Evolutionary conservation across 2,113 vertebrate genomes (phyloP), one percentile per base, ranked within the genome.

Genomic region (Mola mola): DNA sequence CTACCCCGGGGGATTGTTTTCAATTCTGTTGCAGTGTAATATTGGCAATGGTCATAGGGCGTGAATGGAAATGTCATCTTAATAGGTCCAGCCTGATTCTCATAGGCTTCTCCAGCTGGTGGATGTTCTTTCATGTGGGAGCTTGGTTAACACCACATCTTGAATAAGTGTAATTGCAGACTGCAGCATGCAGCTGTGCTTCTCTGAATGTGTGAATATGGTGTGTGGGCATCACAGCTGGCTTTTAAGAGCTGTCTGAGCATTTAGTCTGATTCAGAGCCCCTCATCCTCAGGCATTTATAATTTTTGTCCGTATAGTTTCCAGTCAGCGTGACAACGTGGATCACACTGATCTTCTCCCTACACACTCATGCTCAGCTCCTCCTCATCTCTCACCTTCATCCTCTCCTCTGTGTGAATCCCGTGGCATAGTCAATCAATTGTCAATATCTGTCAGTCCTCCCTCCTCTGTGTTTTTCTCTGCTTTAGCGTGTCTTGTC

Each of bases 181-280:
- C 36, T 66, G 36, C 3, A 20, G 15, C 4, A 19, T 3, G 63
- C 34, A 36, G 15, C 42, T 69, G 53, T 19, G 24, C 58, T 50
- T 52, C 61, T 60, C 51, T 37, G 28, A 40, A 22, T 61, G 67
- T 74, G 34, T 36, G 48, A 75, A 40, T n/a, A 5, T 44, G 21
- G 20, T 55, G 31, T 44, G 71, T 81, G 60, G 47, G 66, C 41
- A 53, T 72, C 66, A 51, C 75, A 81, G 72, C 82, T 78, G 77
- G 67, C 71, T 75, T 42, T 61, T 66, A 34, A 74, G 25, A 59
- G 46, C 65, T 42, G 21, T 61, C 31, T 57, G 53, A 55, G 29
- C 28, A 47, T 82, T 84, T 58, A 68, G 47, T 66, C 50, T 34
- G 25, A 26, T 72, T 64, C 48, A 40, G 4, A 72, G 44, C 44